Evolutionary conservation across 2,888 invertebrate genomes (phyloP), one percentile per base, ranked within the genome.

Genomic region (Danaus chrysippus): DNA sequence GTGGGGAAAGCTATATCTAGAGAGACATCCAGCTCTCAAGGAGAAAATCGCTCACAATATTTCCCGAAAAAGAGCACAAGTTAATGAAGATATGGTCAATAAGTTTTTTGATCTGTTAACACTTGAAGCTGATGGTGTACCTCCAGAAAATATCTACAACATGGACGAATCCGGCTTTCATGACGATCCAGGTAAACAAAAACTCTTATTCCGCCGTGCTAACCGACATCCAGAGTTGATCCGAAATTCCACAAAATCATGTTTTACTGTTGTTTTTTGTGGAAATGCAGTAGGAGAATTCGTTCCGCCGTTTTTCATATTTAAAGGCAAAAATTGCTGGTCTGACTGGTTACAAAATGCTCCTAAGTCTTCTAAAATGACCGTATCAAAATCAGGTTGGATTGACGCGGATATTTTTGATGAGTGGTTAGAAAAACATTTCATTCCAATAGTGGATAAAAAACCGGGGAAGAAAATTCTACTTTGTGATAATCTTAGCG

Each of bases 1-100:
- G 23, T 62, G 65, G 60, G 65, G 65, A 12, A 60, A 59, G 56
- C 53, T 58, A 13, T 63, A 63, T 63, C 52, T 65, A 15, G 63
- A 63, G 23, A 44, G 61, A 44, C 65, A 65, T 54, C 56, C 41
- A 15, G 55, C 44, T 56, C 34, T 63, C 13, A 63, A 65, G 54
- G 41, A 52, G 53, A 65, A 53, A 56, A 17, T 65, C n/a, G 65
- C 58, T 15, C 55, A 60, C 19, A 13, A 23, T 23, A 64, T 64
- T 42, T 52, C 55, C 53, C 58, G 56, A 13, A 64, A 64, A 42
- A 57, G 59, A 10, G 49, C 58, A 41, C 58, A 58, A 15, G 52
- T 23, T 49, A 58, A 49, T 49, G 19, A 64, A 49, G 56, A 63
- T 12, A 59, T 56, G 46, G 53, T 59, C 52, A 10, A 59, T 42